These are phyloP conservation scores for Parelbella ahira DNA, from an alignment of 2,888 invertebrate genomes.

Conservation along the genomic window DNA sequence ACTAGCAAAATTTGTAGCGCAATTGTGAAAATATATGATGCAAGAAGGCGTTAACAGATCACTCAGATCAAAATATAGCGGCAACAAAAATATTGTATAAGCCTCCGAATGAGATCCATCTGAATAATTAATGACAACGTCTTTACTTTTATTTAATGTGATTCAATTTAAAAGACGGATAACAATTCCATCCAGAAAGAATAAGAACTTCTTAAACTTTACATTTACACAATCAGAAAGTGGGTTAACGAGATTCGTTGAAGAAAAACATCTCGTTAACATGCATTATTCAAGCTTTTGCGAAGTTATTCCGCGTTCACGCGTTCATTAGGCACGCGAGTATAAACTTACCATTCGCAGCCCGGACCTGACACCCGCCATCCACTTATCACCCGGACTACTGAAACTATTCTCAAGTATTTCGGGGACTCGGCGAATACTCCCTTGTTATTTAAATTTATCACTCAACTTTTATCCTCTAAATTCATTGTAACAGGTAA, in stretches of 20 bases:
- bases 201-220: conserved; percentile 71
- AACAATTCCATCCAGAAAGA: conserved; percentile 59
- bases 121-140: conserved; percentile 7
- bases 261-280: conserved; percentile 81
- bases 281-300: conserved; percentile 79
- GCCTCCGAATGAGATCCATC: too few relatives aligned
- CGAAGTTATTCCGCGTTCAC: conserved; percentile 77
- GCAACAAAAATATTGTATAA: too few relatives aligned
- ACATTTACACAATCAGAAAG: conserved; percentile 77
- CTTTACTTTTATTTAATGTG: conserved; percentile 43
- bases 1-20: too few relatives aligned
- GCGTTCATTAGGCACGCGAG: conserved; percentile 73
- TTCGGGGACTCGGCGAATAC: conserved; percentile 52
- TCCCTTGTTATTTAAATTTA: conserved; percentile 78
- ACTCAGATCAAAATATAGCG: too few relatives aligned
- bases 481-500: conserved; percentile 79
- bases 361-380: conserved; percentile 49
- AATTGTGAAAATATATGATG: too few relatives aligned
- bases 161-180: conserved; percentile 64
- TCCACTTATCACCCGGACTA: conserved; percentile 62
- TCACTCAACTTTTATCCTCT: conserved; percentile 79
- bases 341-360: conserved; percentile 67
- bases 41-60: too few relatives aligned
- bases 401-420: conserved; percentile 75
- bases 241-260: conserved; percentile 79